phyloP scores from a whole-genome alignment of 2,113 vertebrate species.

The Epinephelus lanceolatus region DNA sequence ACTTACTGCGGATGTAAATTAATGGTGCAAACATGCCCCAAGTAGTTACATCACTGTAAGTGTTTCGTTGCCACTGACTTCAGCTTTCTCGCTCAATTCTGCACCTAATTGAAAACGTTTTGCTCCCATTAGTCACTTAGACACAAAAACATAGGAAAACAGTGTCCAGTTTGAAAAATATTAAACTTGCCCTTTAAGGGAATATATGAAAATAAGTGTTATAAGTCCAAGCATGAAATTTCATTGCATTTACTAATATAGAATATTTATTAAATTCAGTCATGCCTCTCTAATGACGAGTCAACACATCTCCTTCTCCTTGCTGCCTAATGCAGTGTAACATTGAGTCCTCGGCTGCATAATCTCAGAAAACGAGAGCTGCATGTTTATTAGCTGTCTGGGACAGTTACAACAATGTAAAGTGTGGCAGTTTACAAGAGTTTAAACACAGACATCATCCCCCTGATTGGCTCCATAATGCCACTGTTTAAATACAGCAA shows the following conservation, averaged over 20 bases:
- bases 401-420: slow-evolving; percentile 11
- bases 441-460: slow-evolving; percentile 17
- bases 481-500: background rate
- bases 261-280: background rate
- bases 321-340: slow-evolving; percentile 45
- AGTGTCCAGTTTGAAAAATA: no score
- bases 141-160: no score
- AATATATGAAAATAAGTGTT: background rate
- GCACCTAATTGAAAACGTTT: no score
- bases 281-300: slow-evolving; percentile 9
- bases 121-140: no score
- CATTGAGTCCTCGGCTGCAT: background rate
- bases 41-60: no score
- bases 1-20: no score
- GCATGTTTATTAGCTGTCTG: slow-evolving; percentile 29
- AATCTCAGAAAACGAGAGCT: slow-evolving; percentile 18
- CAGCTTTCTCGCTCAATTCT: no score
- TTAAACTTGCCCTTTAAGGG: no score
- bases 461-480: background rate
- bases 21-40: no score
- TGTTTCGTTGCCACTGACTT: no score
- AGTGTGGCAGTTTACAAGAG: slow-evolving; percentile 4
- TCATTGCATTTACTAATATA: background rate
- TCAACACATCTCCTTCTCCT: slow-evolving; percentile 14
- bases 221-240: background rate